Evolutionary conservation across 2,797 vertebrate species (phyloP).

Genomic region (Coregonus suidteri): DNA sequence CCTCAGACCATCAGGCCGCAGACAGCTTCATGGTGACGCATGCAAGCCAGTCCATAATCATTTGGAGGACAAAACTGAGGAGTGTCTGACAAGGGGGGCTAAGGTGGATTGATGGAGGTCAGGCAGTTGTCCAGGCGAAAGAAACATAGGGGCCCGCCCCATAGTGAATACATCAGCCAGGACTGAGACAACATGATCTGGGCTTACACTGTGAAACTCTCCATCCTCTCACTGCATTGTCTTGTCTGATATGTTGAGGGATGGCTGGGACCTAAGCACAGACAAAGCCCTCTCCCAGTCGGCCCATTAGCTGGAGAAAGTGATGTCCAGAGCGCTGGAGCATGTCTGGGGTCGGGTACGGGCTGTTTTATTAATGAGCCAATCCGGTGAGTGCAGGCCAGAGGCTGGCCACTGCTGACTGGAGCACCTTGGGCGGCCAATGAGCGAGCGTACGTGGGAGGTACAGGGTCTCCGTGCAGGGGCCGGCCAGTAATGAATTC

Average conservation of each 20-base stretch:
- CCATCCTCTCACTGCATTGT: slow-evolving; percentile 67
- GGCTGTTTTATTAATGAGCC: slow-evolving; percentile 86
- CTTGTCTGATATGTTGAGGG: slow-evolving; percentile 76
- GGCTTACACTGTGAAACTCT: slow-evolving; percentile 67
- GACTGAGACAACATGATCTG: slow-evolving; percentile 68
- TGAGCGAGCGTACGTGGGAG: slow-evolving; percentile 61
- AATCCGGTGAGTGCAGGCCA: slow-evolving; percentile 72
- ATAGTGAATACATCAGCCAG: slow-evolving; percentile 53
- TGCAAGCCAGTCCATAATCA: slow-evolving; percentile 55
- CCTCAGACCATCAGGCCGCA: neutral
- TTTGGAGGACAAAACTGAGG: slow-evolving; percentile 55
- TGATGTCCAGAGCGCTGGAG: slow-evolving; percentile 75
- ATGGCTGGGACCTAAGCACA: slow-evolving; percentile 69
- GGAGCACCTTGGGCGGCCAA: slow-evolving; percentile 71
- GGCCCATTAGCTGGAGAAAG: slow-evolving; percentile 78
- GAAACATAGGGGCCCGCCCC: slow-evolving; percentile 53
- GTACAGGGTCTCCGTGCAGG: slow-evolving; percentile 70
- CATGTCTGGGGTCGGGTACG: slow-evolving; percentile 67
- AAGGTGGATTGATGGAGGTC: slow-evolving; percentile 66
- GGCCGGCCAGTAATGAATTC: slow-evolving; percentile 74
- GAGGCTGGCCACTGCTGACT: slow-evolving; percentile 68
- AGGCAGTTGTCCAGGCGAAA: slow-evolving; percentile 43
- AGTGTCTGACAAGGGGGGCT: slow-evolving; percentile 50
- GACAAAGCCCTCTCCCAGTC: slow-evolving; percentile 74
- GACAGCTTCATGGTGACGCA: slow-evolving; percentile 49